A percentile compares a stretch with the other conserved stretches of the same genome.
These are phyloP conservation scores for Odontothrips loti DNA, from an alignment of 2,888 invertebrate species.

Conservation along the genomic window DNA sequence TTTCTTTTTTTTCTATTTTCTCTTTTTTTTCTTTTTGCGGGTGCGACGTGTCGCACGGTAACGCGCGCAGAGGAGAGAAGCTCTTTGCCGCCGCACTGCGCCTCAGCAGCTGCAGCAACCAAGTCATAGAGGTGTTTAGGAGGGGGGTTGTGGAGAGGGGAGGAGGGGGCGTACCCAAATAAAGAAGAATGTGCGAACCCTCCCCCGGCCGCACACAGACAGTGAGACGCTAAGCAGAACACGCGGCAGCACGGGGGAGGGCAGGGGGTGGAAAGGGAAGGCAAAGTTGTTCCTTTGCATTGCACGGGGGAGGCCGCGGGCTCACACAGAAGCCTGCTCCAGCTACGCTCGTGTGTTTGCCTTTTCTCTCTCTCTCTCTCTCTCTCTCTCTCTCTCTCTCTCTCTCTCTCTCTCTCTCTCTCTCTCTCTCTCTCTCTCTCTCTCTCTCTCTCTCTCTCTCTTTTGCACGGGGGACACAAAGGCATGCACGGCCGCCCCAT, in stretches of 20 bases:
- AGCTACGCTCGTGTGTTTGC: neutral
- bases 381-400: neutral
- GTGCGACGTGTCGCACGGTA: no score
- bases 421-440: no score
- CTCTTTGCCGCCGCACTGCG: no score
- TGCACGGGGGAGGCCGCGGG: neutral
- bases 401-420: no score
- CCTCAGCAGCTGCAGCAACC: no score
- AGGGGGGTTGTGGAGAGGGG: neutral
- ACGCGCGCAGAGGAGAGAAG: no score
- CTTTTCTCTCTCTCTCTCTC: neutral
- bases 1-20: no score
- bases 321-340: neutral
- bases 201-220: neutral
- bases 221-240: neutral
- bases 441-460: no score
- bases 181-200: constrained; percentile 11
- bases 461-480: no score
- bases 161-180: neutral
- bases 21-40: no score
- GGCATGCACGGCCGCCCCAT: no score
- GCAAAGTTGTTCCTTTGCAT: neutral
- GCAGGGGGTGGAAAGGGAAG: neutral
- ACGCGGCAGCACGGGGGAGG: neutral
- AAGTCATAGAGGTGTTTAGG: neutral